Conservation (phyloP, 2,888 invertebrate species). For the Euclidia mi region DNA sequence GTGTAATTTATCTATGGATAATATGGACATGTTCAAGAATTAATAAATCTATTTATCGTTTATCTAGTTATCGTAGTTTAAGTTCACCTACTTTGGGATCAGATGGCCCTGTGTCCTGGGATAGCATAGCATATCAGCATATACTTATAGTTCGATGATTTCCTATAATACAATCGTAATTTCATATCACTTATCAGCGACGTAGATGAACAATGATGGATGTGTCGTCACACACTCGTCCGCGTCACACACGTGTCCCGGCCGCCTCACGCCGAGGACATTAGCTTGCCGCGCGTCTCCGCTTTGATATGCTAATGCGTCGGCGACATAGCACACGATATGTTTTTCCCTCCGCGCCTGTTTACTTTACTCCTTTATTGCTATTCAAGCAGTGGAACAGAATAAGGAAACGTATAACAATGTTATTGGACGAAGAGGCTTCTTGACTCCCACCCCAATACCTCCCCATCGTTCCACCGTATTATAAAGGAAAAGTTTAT, state of each 20-base stretch:
- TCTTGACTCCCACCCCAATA: background rate
- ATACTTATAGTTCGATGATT: too few relatives aligned
- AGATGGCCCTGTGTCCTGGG: too few relatives aligned
- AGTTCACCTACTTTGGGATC: too few relatives aligned
- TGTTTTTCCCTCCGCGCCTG: conserved; percentile 32
- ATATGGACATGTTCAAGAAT: too few relatives aligned
- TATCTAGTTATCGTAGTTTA: too few relatives aligned
- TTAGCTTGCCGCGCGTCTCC: conserved; percentile 33
- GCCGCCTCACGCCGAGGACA: conserved; percentile 17
- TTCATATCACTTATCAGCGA: too few relatives aligned
- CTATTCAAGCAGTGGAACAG: conserved; percentile 22
- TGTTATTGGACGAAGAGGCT: conserved; percentile 30
- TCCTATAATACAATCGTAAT: too few relatives aligned
- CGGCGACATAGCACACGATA: conserved; percentile 20
- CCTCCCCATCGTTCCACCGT: background rate
- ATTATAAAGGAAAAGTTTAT: conserved; percentile 16
- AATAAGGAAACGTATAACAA: conserved; percentile 39
- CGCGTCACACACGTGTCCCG: background rate
- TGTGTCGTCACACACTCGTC: background rate
- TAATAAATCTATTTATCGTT: too few relatives aligned
- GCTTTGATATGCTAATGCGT: conserved; percentile 54
- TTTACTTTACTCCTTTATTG: conserved; percentile 48
- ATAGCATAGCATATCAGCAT: too few relatives aligned
- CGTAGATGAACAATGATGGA: too few relatives aligned
- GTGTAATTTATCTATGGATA: too few relatives aligned